Base-by-base conservation (phyloP, 2,797 vertebrate genomes). In the Miichthys miiuy region DNA sequence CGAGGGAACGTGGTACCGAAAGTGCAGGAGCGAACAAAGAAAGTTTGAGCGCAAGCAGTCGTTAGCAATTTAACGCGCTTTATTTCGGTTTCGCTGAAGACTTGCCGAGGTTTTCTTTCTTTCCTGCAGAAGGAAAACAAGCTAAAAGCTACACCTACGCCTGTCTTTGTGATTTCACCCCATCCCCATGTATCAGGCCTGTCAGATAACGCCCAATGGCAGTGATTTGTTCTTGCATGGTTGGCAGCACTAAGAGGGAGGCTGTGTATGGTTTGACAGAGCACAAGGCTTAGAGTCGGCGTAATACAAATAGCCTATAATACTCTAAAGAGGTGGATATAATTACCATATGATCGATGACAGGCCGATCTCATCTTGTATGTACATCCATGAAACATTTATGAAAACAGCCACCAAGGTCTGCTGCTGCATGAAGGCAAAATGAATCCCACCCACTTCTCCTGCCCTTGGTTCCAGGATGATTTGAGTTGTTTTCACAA, bases 91-190 rank as follows among this genome's bases (percentile, higher is more conserved):
- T 87, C 13, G 2, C 62, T 21, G 23, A 81, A 72, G 80, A 74
- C 68, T 77, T 83, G 75, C 72, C 70, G 60, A 64, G 78, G 6
- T 52, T 52, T 68, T 41, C 14, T 63, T 74, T 46, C 55, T 60
- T 75, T 58, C 48, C 41, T 20, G 46, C 68, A 62, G 47, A 54
- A 60, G 72, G 46, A 68, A 89, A 87, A 84, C 68, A 77, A 85
- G 77, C 71, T 72, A 85, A 88, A 88, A 84, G 73, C 90, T 86
- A 89, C 90, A 89, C 90, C 90, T 89, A 90, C 85, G 58, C 87
- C 62, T 72, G 80, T 86, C 89, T 88, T 71, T 88, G 82, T 80
- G 78, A 91, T 91, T 89, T 89, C 77, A 78, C 70, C 81, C 75
- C 77, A 67, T 86, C 80, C 71, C 69, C 67, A 30, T 81, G 68